Evolutionary conservation across 2,113 vertebrate species (phyloP).

Genomic region (Rostratula benghalensis): DNA sequence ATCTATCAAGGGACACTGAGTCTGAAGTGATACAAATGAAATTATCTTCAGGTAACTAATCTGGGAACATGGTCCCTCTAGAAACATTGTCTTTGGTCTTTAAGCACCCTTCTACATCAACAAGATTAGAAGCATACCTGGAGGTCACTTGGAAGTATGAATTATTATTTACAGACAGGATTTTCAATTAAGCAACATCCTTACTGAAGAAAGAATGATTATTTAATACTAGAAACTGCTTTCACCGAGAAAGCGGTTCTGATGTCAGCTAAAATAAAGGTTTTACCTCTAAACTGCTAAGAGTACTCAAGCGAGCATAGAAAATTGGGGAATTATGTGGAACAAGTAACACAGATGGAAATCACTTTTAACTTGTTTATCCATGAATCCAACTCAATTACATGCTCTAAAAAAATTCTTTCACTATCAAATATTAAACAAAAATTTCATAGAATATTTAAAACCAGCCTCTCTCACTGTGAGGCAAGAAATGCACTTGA

Average conservation of each 20-base stretch:
- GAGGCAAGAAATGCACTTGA: not conserved
- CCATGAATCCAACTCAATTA: slow-evolving; percentile 26
- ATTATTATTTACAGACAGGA: not conserved
- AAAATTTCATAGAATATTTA: slow-evolving; percentile 8
- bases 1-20: not conserved
- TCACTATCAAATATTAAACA: slow-evolving; percentile 36
- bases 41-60: not conserved
- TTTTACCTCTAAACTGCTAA: not conserved
- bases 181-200: not conserved
- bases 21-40: not conserved
- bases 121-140: not conserved
- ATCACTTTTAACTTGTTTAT: slow-evolving; percentile 45
- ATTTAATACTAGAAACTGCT: not conserved
- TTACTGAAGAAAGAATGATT: not conserved
- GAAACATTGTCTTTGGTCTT: not conserved
- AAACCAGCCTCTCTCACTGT: not conserved
- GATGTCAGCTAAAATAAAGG: not conserved
- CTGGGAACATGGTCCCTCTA: not conserved
- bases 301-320: not conserved
- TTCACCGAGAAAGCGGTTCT: not conserved
- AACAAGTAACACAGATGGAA: slow-evolving; percentile 29
- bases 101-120: not conserved
- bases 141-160: not conserved
- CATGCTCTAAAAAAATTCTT: not conserved
- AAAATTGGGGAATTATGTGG: slow-evolving; percentile 9